Evolutionary conservation across 1,140 invertebrate genomes (phyloP).

Genomic region (Telenomus remus): DNA sequence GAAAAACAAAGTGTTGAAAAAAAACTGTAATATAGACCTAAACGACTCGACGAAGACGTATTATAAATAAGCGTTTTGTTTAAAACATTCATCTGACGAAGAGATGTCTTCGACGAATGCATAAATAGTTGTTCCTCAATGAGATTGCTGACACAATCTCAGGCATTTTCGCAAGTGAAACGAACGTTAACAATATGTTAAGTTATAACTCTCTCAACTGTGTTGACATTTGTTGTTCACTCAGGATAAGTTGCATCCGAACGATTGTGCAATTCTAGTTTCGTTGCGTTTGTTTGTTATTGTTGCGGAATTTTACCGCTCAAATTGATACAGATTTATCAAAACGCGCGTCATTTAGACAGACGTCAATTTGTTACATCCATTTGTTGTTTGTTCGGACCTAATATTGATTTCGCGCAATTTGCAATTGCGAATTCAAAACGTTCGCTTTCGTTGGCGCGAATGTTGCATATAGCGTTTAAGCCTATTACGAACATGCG

Average conservation of each 20-base stretch:
- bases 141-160: slow-evolving; percentile 27
- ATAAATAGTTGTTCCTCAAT: slow-evolving; percentile 46
- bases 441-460: slow-evolving; percentile 45
- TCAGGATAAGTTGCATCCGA: not conserved
- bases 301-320: not conserved
- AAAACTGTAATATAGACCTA: slow-evolving; percentile 25
- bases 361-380: not conserved
- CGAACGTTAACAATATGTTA: slow-evolving; percentile 26
- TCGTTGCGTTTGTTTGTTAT: slow-evolving; percentile 3
- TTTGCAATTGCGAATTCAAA: slow-evolving; percentile 18
- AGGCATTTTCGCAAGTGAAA: slow-evolving; percentile 42
- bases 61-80: slow-evolving; percentile 9
- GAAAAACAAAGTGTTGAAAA: slow-evolving; percentile 15
- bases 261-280: not conserved
- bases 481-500: slow-evolving; percentile 48
- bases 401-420: slow-evolving; percentile 10
- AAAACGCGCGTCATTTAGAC: not conserved
- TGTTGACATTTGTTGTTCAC: not conserved
- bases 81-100: slow-evolving; percentile 8
- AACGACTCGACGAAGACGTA: slow-evolving; percentile 8
- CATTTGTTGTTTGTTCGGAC: not conserved
- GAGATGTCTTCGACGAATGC: slow-evolving; percentile 10
- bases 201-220: slow-evolving; percentile 1
- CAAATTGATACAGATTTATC: not conserved
- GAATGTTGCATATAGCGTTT: slow-evolving; percentile 48